Evolutionary conservation across 2,797 vertebrate species (phyloP).

Genomic region (Sarcophilus harrisii): DNA sequence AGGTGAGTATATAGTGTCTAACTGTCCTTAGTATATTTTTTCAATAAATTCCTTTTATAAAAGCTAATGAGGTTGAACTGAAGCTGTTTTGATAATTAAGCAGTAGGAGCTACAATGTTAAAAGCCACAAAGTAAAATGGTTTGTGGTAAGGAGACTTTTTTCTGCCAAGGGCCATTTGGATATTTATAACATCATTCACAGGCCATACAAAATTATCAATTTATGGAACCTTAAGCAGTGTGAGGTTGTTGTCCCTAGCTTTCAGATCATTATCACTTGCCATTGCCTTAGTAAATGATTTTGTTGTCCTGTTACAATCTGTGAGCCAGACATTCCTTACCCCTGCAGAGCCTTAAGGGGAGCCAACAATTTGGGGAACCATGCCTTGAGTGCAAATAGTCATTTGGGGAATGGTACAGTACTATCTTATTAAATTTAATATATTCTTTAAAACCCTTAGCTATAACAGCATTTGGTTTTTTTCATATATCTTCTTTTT

Average conservation of each 20-base stretch:
- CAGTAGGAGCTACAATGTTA: neutral
- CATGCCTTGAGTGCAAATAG: neutral
- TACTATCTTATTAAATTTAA: neutral
- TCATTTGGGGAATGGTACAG: neutral
- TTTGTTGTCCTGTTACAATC: no score
- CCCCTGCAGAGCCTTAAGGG: no score
- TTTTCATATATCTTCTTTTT: neutral
- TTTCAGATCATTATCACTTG: no score
- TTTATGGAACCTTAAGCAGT: no score
- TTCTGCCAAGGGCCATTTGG: no score
- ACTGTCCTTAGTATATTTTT: neutral
- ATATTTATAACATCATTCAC: no score
- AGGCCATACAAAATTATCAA: no score
- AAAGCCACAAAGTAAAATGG: neutral
- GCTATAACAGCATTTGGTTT: neutral
- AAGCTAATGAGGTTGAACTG: neutral
- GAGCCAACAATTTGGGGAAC: neutral
- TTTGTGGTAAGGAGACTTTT: no score
- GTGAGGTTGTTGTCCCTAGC: no score
- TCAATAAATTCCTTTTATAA: neutral
- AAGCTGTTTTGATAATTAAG: neutral
- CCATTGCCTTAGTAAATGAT: no score
- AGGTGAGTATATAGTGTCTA: neutral
- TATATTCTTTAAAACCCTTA: neutral
- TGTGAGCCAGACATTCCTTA: no score